Percentiles rank a stretch among this genome's conserved stretches.
Conservation (phyloP, 2,888 invertebrate species). For the Pristionchus entomophagus region DNA sequence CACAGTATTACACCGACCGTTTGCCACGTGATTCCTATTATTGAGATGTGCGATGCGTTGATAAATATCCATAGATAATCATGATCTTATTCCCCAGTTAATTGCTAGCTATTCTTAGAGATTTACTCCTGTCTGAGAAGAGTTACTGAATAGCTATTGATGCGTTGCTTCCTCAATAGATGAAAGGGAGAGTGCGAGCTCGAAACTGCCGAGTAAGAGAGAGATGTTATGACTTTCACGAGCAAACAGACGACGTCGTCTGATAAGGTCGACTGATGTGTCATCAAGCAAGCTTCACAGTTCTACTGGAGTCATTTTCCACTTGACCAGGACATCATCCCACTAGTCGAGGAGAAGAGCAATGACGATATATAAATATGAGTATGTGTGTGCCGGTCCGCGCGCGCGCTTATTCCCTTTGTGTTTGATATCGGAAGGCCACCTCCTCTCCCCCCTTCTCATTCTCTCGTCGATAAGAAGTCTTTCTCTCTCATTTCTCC, state of each 20-base stretch:
- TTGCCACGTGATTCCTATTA: no score
- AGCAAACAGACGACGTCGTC: not conserved
- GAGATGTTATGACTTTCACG: no score
- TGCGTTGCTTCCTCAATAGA: no score
- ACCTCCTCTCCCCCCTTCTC: constrained; percentile 51
- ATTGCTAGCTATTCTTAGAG: no score
- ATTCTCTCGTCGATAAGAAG: constrained; percentile 41
- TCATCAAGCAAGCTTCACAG: not conserved
- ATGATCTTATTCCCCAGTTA: no score
- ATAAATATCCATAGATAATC: no score
- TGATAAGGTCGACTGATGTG: not conserved
- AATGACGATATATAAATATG: not conserved
- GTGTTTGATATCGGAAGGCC: constrained; percentile 12
- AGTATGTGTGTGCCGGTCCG: not conserved
- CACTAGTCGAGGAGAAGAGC: not conserved
- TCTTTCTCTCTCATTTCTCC: constrained; percentile 35
- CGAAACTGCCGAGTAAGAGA: no score
- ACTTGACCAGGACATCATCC: not conserved
- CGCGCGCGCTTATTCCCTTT: constrained; percentile 23
- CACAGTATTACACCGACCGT: not conserved
- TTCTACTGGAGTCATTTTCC: not conserved
- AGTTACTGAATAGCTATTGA: no score
- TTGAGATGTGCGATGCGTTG: no score
- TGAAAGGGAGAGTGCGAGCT: no score
- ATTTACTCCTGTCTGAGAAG: no score